Conservation (phyloP, 2,113 vertebrate genomes). For the Setophaga petechia region DNA sequence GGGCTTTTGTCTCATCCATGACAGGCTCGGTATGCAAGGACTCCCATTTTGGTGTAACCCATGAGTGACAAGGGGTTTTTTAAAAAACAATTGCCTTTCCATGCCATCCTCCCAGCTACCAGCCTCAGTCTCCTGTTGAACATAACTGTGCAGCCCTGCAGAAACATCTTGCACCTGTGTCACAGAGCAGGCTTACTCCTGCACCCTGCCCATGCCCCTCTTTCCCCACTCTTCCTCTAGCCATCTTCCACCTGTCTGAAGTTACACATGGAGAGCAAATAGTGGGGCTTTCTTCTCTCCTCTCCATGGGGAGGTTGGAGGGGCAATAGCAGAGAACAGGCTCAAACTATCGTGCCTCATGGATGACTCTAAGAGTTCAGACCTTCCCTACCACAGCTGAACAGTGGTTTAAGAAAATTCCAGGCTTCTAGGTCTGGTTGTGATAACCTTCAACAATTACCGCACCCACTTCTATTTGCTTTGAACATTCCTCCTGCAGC, state of each 20-base stretch:
- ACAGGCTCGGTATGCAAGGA: not conserved
- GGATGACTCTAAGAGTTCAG: not conserved
- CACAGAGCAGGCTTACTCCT: not conserved
- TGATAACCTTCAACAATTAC: not conserved
- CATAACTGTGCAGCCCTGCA: not conserved
- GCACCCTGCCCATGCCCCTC: not conserved
- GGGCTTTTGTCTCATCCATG: not conserved
- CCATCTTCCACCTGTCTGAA: not conserved
- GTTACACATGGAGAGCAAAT: not conserved
- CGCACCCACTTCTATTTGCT: not conserved
- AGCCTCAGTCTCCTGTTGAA: not conserved
- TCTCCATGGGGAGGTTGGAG: not conserved
- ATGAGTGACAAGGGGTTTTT: not conserved
- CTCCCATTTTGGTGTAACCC: not conserved
- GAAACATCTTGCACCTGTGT: not conserved
- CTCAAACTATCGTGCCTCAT: fast-evolving
- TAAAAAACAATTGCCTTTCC: not conserved
- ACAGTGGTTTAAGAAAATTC: not conserved
- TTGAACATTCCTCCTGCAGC: not conserved
- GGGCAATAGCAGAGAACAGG: not conserved
- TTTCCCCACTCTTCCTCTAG: not conserved
- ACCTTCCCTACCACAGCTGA: not conserved
- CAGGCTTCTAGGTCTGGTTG: not conserved
- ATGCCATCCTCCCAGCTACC: not conserved
- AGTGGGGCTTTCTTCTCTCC: not conserved